These are phyloP conservation scores for Podarcis lilfordi DNA, from an alignment of 2,797 vertebrate species.

Conservation along the genomic window DNA sequence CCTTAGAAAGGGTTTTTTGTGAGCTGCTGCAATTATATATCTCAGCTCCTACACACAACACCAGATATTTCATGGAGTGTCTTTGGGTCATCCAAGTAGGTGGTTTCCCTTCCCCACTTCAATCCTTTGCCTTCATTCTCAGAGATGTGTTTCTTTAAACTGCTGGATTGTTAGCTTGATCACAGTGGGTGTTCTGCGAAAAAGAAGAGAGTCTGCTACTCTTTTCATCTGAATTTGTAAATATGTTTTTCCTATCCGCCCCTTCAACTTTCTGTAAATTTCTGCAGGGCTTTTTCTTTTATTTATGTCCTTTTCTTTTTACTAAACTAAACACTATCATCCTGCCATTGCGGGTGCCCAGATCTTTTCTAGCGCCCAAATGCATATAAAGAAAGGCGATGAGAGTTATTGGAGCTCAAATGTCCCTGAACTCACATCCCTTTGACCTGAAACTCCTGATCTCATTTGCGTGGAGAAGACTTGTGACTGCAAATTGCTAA, in stretches of 20 bases:
- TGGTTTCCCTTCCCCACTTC: not conserved
- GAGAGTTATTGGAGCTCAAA: constrained; percentile 29
- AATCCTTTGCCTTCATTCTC: not conserved
- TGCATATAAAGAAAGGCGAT: constrained; percentile 9
- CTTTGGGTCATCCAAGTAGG: not conserved
- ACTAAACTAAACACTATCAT: constrained; percentile 45
- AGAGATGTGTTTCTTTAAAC: not conserved
- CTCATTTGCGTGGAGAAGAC: not conserved
- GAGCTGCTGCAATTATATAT: not conserved
- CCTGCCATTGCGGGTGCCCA: constrained; percentile 40
- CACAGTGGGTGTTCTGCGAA: not conserved
- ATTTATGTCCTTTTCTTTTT: not conserved
- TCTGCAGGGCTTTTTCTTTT: not conserved
- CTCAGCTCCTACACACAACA: rapidly evolving
- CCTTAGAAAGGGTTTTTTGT: not conserved
- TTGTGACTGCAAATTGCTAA: not conserved
- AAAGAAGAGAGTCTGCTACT: constrained; percentile 3
- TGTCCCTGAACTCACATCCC: not conserved
- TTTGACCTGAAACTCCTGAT: not conserved
- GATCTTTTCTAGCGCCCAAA: constrained; percentile 56
- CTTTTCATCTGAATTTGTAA: constrained; percentile 17
- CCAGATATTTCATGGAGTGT: not conserved
- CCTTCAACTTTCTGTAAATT: constrained; percentile 33
- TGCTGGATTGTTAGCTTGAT: not conserved
- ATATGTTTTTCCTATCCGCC: not conserved